phyloP scores from a whole-genome alignment of 1,140 invertebrate species.

The Geopemphigus sp. region DNA sequence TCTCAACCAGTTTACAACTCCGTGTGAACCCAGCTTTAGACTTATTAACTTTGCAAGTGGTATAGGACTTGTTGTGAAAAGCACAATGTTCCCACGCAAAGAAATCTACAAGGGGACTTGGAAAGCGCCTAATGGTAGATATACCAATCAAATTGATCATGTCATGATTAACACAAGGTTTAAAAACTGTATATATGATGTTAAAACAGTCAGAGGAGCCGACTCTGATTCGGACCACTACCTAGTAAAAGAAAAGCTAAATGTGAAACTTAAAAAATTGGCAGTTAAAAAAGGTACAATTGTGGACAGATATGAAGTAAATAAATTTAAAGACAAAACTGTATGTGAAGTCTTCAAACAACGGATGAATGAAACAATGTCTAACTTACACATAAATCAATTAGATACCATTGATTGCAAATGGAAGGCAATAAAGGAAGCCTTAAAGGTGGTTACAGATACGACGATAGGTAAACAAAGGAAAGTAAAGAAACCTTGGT shows the following conservation, averaged over 20 bases:
- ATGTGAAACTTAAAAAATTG: too few species aligned
- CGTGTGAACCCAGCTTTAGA: too few species aligned
- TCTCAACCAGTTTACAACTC: too few species aligned
- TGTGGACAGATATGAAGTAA: too few species aligned
- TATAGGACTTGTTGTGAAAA: slow-evolving; percentile 51
- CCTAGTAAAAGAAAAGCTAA: slow-evolving; percentile 25
- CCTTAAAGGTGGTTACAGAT: not conserved
- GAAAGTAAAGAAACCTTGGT: not conserved
- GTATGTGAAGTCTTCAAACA: too few species aligned
- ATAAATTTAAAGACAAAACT: too few species aligned
- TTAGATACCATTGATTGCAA: slow-evolving; percentile 1
- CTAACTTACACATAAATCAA: too few species aligned
- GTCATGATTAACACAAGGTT: too few species aligned
- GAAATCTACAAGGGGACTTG: too few species aligned
- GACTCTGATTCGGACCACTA: slow-evolving; percentile 46
- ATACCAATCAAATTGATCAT: slow-evolving; percentile 43
- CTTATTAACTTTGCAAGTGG: slow-evolving; percentile 51
- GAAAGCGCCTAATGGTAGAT: too few species aligned
- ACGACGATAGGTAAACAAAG: not conserved
- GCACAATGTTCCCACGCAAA: slow-evolving; percentile 1
- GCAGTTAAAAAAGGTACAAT: too few species aligned
- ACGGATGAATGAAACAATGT: too few species aligned
- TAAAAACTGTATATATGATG: slow-evolving; percentile 28
- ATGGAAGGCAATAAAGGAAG: slow-evolving; percentile 11
- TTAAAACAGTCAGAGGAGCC: slow-evolving; percentile 36